phyloP scores from a whole-genome alignment of 2,113 vertebrate genomes.

The Tachysurus fulvidraco region DNA sequence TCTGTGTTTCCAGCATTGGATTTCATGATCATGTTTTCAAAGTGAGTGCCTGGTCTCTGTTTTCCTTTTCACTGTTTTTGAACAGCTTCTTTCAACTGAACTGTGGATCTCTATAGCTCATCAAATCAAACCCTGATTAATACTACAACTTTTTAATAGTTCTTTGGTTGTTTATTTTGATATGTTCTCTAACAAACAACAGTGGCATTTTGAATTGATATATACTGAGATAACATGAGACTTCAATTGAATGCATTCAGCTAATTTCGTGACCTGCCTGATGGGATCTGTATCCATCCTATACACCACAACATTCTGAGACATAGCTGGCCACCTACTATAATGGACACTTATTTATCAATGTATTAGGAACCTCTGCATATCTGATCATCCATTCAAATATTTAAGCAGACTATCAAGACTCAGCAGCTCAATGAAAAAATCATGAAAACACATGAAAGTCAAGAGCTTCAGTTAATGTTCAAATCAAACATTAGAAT shows the following conservation, averaged over 20 bases:
- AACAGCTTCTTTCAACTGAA: background rate
- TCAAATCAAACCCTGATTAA: background rate
- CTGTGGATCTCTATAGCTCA: no score
- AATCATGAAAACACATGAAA: background rate
- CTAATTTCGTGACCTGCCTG: no score
- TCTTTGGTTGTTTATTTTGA: background rate
- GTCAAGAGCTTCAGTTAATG: background rate
- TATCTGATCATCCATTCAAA: background rate
- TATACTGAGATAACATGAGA: no score
- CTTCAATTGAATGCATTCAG: background rate
- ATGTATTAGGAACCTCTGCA: no score
- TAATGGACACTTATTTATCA: no score
- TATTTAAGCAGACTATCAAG: background rate
- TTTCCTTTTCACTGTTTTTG: background rate
- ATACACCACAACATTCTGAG: background rate
- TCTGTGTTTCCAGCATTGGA: background rate
- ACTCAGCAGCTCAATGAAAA: background rate
- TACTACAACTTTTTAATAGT: background rate
- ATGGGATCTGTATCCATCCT: background rate
- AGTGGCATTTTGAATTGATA: no score
- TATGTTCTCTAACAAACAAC: background rate
- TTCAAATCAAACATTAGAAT: background rate
- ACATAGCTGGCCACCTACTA: background rate
- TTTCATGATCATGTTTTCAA: background rate
- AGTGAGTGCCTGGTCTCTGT: background rate